Evolutionary conservation across 1,140 invertebrate genomes (phyloP), one percentile per base, ranked within the genome.

Genomic region (Heterodera schachtii): DNA sequence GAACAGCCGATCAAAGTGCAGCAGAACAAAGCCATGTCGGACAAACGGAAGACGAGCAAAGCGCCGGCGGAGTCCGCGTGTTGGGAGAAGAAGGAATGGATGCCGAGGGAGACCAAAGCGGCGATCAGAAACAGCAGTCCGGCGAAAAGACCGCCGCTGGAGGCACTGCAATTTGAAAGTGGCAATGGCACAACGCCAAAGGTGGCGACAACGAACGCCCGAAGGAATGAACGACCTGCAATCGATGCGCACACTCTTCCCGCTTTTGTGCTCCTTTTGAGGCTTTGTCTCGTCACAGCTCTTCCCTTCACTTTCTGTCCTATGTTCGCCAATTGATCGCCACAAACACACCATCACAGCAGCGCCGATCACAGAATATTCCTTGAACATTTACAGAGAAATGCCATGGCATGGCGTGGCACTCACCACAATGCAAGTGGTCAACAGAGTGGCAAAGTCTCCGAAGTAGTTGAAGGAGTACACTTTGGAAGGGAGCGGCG

Each of bases 281-380:
- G 77, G 11, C n/a, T 21, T 49, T 19, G 70, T 8, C 46, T 46
- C 79, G 76, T 31, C 31, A 31, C 57, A 44, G 44, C 60, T 64
- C 21, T 82, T 44, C 5, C 70, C 64, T 41, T 31, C 16, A 41
- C 5, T 64, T 43, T 31, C 75, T 41, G 41, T 43, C 19, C 11
- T 52, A 47, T 88, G 66, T 6, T 88, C 71, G 64, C 88, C 89
- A 66, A 89, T 89, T 44, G 83, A 82, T 21, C 83, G 84, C 87
- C 87, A 89, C 19, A 89, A 21, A 57, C 86, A 81, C 75, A 90
- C 86, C 88, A 90, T 90, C 4, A 89, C 84, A 3, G 89, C 88
- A 16, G 87, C 89, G 4, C 86, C 86, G 67, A 89, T 89, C 9
- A 89, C 74, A 9, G 87, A 89, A 78, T 89, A 89, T 76, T 89